Evolutionary conservation across 2,113 vertebrate species (phyloP), one percentile per base, ranked within the genome.

Genomic region (Pseudorectes ferrugineus): DNA sequence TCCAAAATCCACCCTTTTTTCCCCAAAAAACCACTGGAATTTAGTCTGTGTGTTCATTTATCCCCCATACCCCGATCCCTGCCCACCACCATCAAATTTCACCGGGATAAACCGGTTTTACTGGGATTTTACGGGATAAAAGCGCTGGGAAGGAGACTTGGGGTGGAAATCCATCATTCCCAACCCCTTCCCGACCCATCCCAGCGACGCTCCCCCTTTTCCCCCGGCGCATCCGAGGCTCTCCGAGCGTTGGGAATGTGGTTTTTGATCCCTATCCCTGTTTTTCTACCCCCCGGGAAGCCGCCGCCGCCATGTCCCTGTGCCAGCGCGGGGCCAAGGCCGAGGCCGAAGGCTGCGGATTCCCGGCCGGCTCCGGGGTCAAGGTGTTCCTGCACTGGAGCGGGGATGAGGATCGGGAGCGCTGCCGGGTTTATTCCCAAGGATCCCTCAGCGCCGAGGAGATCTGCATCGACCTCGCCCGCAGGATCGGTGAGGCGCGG

Each of bases 331-430:
- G 91, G 8, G 23, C 58, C 21, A 93, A 84, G 45, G 42, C 83
- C 7, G 65, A 54, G 36, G 21, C 75, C 38, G 90, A 91, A 0
- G 57, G 75, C 49, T 66, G 87, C 21, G 89, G 84, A n/a, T 86
- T 85, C 33, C 11, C 62, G 28, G 90, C 77, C 14, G 65, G 91
- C 22, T 7, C 54, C 12, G 98, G 98, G 3, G 74, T 99, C 79
- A 98, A 97, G 62, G 96, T 99, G 9, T 95, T 97, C 45, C 97
- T 99, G 31, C 98, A 99, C 95, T 99, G 98, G 98, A 97, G 97
- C 3, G 98, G 98, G 25, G 57, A 88, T 10, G 11, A 91, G 43
- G 93, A 96, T 0, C 98, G 97, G 12, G 98, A 98, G 7, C 95
- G 82, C 13, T 98, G 98, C 85, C 86, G 98, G 57, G 97, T 93